Conservation (phyloP, 2,888 invertebrate genomes). For the Mimumesa dahlbomi region DNA sequence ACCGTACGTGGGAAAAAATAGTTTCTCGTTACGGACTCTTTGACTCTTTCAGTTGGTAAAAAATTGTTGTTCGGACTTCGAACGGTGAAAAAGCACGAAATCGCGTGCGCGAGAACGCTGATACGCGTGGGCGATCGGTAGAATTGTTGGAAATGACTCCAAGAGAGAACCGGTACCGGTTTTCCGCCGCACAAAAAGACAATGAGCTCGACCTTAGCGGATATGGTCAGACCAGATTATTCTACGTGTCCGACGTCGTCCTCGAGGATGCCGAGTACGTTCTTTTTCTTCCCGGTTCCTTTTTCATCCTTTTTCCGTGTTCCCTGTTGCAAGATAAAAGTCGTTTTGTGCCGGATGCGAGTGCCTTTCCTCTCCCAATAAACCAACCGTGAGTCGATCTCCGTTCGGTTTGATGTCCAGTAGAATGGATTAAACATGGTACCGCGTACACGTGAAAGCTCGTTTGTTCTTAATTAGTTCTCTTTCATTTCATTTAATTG, state of each 20-base stretch:
- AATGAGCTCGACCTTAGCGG: constrained; percentile 74
- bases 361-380: constrained; percentile 5
- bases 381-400: neutral
- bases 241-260: constrained; percentile 56
- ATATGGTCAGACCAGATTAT: constrained; percentile 75
- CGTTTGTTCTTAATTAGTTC: no score
- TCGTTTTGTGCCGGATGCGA: constrained; percentile 5
- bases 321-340: constrained; percentile 9
- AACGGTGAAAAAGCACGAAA: neutral
- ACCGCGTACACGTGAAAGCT: neutral
- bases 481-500: no score
- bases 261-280: constrained; percentile 57
- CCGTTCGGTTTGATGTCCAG: neutral
- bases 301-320: constrained; percentile 19
- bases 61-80: neutral
- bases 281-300: constrained; percentile 18
- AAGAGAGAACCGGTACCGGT: constrained; percentile 63
- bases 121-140: constrained; percentile 12
- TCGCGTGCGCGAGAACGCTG: constrained; percentile 53
- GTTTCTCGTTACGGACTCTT: no score
- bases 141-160: constrained; percentile 29
- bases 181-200: constrained; percentile 65
- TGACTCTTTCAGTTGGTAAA: no score
- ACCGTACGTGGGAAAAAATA: no score
- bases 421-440: neutral